Percentiles rank a stretch among this genome's conserved stretches.
phyloP scores from a whole-genome alignment of 1,140 invertebrate species.

The Scaptodrosophila lebanonensis region DNA sequence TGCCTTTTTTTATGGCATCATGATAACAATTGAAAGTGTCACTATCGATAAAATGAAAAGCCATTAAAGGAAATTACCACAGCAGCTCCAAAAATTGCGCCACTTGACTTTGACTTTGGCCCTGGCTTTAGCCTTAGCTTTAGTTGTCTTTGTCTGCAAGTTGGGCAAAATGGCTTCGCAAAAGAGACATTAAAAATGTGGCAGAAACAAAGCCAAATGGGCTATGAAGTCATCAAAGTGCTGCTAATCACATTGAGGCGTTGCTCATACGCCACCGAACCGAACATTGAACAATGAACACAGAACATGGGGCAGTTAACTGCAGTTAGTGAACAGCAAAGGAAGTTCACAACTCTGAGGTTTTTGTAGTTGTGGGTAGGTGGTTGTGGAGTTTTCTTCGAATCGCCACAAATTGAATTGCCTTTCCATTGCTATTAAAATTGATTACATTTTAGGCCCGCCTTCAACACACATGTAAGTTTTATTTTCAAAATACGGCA shows the following conservation, averaged over 20 bases:
- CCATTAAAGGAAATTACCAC: constrained; percentile 71
- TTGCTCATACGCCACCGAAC: constrained; percentile 44
- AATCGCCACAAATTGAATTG: too few species aligned
- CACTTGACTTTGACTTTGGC: constrained; percentile 58
- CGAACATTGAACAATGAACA: constrained; percentile 9
- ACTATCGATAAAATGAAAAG: constrained; percentile 73
- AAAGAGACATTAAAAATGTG: background rate
- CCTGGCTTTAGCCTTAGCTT: constrained; percentile 17
- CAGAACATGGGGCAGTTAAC: background rate
- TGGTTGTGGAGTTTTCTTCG: too few species aligned
- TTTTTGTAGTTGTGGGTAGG: too few species aligned
- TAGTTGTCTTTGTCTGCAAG: constrained; percentile 64
- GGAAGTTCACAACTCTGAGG: too few species aligned
- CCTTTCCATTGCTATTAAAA: too few species aligned
- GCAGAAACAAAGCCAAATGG: constrained; percentile 22
- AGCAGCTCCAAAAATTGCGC: background rate
- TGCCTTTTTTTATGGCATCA: constrained; percentile 56
- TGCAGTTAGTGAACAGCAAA: too few species aligned
- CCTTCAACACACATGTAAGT: too few species aligned
- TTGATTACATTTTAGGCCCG: too few species aligned
- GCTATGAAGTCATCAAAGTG: constrained; percentile 61
- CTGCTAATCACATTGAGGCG: constrained; percentile 63
- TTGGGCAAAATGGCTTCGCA: constrained; percentile 29
- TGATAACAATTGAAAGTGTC: constrained; percentile 73
- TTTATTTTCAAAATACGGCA: too few species aligned